Base-by-base conservation (phyloP, 2,888 invertebrate species). In the Blastobasis adustella region DNA sequence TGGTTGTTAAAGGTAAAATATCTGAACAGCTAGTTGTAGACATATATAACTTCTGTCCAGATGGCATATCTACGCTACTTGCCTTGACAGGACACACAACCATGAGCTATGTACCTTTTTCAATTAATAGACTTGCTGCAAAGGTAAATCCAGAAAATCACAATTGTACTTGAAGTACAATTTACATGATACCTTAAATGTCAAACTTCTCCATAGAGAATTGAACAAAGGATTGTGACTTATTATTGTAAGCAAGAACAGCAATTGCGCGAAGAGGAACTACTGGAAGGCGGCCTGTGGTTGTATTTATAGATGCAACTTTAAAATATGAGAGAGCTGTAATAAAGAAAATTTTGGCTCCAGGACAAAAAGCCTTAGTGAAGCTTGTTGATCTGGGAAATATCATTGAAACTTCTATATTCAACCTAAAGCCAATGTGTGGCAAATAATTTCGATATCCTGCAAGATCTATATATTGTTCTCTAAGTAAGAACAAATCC, bases 41-140 rank as follows among this genome's bases (percentile, higher is more conserved):
- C 41, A 49, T 70, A 23, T 43, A 56, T 36, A 69, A 69, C 50
- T 54, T 65, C 1, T 60, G 65, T 5, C 65, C 69, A 5, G 62
- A 69, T 47, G 69, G 70, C 47, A 66, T 73, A 37, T 60, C 67
- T 4, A 68, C 67, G 6, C 54, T 68, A 61, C 44, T 73, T 6
- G 66, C 66, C 0, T 49, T 63, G 9, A 54, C 60, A 5, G 64
- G 58, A 2, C 62, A 59, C 40, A 56, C 66, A 7, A 56, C 53
- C 5, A 43, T 66, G 37, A 65, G 66, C 1, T 58, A 55, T 45
- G 51, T 48, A 8, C 8, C 5, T 7, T n/a, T n/a, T 3, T 1
- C 10, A 5, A 10, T 3, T 9, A 4, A 8, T n/a, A 42, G 42
- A 42, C 4, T 4, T 5, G 9, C 42, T 4, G 3, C 4, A 8